A percentile compares a stretch with the other conserved stretches of the same genome.
Conservation (phyloP, 2,113 vertebrate species). For the Urocynchramus pylzowi region DNA sequence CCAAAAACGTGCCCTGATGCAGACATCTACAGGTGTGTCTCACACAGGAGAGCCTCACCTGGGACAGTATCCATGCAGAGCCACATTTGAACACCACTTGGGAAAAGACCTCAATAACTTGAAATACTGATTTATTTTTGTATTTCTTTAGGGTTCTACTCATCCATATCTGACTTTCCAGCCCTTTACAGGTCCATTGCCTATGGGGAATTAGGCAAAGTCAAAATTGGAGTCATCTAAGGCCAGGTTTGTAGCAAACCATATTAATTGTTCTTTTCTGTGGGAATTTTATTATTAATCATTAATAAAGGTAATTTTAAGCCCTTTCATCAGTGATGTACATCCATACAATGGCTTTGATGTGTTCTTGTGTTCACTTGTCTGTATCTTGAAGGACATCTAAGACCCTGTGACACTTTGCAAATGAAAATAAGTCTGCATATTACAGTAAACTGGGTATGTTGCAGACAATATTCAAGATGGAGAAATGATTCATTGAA, state of each 20-base stretch:
- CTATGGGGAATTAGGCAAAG: neutral
- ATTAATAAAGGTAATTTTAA: neutral
- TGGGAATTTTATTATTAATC: neutral
- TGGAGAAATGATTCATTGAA: constrained; percentile 23
- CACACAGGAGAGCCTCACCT: rapidly evolving
- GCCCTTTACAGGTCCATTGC: neutral
- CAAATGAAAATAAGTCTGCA: neutral
- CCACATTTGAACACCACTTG: rapidly evolving
- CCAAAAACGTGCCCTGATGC: rapidly evolving
- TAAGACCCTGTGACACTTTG: neutral
- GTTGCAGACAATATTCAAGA: neutral
- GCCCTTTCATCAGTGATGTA: neutral
- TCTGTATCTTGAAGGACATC: neutral
- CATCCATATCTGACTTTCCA: neutral
- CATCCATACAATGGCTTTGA: neutral
- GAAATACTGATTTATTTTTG: neutral
- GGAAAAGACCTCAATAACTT: neutral
- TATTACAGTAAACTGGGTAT: neutral
- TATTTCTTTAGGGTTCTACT: neutral
- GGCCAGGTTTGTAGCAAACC: neutral
- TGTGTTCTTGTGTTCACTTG: neutral
- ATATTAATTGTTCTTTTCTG: neutral
- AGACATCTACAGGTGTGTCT: neutral
- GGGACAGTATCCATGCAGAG: neutral
- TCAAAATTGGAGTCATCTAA: neutral